Base-by-base conservation (phyloP, 2,113 vertebrate genomes). In the Acrocephalus arundinaceus region DNA sequence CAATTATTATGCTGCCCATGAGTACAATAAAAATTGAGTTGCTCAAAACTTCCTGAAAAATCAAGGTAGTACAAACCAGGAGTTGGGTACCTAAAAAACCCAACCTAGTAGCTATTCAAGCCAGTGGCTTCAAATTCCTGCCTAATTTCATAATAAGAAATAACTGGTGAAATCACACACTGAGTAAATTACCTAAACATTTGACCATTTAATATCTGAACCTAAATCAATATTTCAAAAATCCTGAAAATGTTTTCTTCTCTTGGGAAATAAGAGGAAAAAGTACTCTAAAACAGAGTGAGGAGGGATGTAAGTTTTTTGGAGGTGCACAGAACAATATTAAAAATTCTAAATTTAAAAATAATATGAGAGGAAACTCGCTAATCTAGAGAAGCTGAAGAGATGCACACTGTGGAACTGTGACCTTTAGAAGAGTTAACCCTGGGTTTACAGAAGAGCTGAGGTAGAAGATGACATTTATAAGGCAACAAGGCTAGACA, bases 401-500 rank as follows among this genome's bases (percentile, higher is more conserved):
- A 95, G 62, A 70, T 80, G 84, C 54, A 48, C 58, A 7, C 35
- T 79, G 67, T 48, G 75, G 63, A 92, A 90, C 80, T 19, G 59
- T 2, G 28, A 87, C 85, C 93, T 96, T 97, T 85, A 89, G 81
- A 97, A 91, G 90, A 89, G 89, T 88, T 93, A 92, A 95, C 24
- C 71, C 46, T 37, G 39, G 68, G 20, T 85, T 85, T 62, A 87
- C 41, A 94, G 84, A 77, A 85, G 77, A 86, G 31, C 68, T 74
- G 72, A 95, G 71, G 85, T 90, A 85, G 63, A 96, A 95, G 90
- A 94, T 46, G 49, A 70, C 80, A 83, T 79, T 94, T 68, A 71
- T 83, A 72, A 71, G 91, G 90, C 96, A 96, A 75, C 84, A 89
- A 96, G 96, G 89, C 88, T 62, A 96, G 97, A 93, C 93, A 95